Conservation (phyloP, 2,113 vertebrate genomes). For the Notarius lentiginosus region DNA sequence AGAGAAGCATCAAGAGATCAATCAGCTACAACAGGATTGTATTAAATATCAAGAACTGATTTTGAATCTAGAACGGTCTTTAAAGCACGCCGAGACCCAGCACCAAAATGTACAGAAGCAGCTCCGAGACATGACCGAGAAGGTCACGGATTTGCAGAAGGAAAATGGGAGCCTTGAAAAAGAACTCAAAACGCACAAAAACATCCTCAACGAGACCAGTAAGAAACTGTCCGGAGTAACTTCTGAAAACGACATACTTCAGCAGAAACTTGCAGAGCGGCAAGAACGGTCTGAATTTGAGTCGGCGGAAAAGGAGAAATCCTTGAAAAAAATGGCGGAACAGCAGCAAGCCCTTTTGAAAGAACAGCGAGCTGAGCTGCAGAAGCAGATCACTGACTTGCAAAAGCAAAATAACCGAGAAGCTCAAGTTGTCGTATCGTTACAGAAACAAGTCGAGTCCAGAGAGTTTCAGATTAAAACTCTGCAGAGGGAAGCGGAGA, state of each 20-base stretch:
- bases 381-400: constrained; percentile 65
- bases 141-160: constrained; percentile 57
- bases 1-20: constrained; percentile 87
- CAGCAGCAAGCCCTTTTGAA: constrained; percentile 62
- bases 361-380: constrained; percentile 64
- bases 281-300: constrained; percentile 59
- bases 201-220: constrained; percentile 64
- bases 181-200: constrained; percentile 60
- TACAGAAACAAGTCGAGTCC: constrained; percentile 64
- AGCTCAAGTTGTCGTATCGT: constrained; percentile 53
- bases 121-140: constrained; percentile 63
- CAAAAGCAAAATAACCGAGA: constrained; percentile 64
- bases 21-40: constrained; percentile 82
- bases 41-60: constrained; percentile 83
- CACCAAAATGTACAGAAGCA: constrained; percentile 70
- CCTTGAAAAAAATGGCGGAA: constrained; percentile 57
- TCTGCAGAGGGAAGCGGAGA: constrained; percentile 72
- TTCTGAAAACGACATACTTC: constrained; percentile 70
- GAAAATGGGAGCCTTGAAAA: constrained; percentile 59
- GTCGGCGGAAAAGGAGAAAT: constrained; percentile 51
- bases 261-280: constrained; percentile 62
- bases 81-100: constrained; percentile 70
- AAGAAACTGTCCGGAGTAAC: constrained; percentile 59
- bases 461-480: constrained; percentile 69
- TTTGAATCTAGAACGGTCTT: constrained; percentile 77